Evolutionary conservation across 2,113 vertebrate species (phyloP).

Genomic region (Thryonomys swinderianus): DNA sequence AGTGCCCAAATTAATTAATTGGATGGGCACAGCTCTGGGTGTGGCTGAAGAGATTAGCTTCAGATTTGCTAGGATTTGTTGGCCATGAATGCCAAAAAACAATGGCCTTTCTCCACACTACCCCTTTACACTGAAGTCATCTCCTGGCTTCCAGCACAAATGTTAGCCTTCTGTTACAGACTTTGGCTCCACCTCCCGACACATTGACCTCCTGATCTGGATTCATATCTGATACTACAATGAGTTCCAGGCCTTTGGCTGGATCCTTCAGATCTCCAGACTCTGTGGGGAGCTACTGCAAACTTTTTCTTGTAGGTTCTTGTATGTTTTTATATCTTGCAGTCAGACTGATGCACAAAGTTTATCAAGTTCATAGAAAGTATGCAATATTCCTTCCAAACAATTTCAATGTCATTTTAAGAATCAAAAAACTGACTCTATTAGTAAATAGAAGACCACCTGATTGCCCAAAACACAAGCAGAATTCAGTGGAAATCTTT

Average conservation of each 20-base stretch:
- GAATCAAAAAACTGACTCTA: not conserved
- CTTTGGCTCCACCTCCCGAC: not conserved
- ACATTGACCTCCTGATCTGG: not conserved
- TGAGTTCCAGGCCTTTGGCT: not conserved
- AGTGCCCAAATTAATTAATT: not conserved
- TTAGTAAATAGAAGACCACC: not conserved
- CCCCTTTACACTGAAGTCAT: not conserved
- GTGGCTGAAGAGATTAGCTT: not conserved
- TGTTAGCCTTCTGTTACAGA: not conserved
- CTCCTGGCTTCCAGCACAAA: not conserved
- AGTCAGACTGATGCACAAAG: not conserved
- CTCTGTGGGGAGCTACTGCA: not conserved
- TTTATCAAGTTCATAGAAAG: constrained; percentile 16
- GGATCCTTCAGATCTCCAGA: not conserved
- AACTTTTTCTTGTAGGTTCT: not conserved
- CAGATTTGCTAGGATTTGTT: not conserved
- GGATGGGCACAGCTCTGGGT: not conserved
- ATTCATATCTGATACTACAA: not conserved
- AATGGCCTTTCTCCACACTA: not conserved
- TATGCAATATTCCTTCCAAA: not conserved
- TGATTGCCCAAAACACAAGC: not conserved
- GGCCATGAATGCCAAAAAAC: not conserved
- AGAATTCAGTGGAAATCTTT: not conserved
- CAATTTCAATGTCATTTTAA: not conserved
- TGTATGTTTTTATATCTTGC: not conserved